phyloP scores from a whole-genome alignment of 1,140 invertebrate genomes.

The Nephotettix cincticeps region DNA sequence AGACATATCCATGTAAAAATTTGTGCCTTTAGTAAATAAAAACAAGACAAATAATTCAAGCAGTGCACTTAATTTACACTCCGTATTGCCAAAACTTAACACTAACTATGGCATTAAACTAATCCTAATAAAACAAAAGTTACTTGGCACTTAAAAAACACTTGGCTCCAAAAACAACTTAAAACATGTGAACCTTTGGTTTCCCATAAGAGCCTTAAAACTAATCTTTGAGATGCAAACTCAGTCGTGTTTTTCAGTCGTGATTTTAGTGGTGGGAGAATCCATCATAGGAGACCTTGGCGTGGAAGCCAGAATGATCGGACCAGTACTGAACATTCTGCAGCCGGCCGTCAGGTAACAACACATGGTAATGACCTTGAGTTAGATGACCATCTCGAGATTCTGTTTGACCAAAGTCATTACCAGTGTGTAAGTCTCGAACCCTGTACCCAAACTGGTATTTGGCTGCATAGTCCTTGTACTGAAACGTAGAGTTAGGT shows the following conservation, averaged over 20 bases:
- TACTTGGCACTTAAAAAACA: too few species aligned
- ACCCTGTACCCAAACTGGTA: constrained; percentile 77
- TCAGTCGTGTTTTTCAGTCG: neutral
- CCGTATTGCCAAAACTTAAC: too few species aligned
- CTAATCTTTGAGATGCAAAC: neutral
- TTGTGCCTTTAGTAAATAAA: too few species aligned
- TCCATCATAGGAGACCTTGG: constrained; percentile 66
- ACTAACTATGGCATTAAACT: too few species aligned
- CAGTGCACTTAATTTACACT: too few species aligned
- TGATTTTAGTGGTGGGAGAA: constrained; percentile 12
- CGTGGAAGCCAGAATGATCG: constrained; percentile 71
- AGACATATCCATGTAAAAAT: too few species aligned
- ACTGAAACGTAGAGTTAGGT: too few species aligned
- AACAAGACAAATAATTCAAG: too few species aligned
- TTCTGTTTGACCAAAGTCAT: constrained; percentile 72
- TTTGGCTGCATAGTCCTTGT: constrained; percentile 59
- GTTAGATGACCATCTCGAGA: constrained; percentile 60
- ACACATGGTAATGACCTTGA: constrained; percentile 71
- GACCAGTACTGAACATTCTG: constrained; percentile 77
- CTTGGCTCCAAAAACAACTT: too few species aligned
- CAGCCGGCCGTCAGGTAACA: constrained; percentile 72
- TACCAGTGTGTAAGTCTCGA: constrained; percentile 63
- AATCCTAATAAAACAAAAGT: too few species aligned
- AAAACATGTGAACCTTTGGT: too few species aligned
- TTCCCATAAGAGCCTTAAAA: neutral